These are phyloP conservation scores for Todus mexicanus DNA, from an alignment of 2,797 vertebrate species.

Conservation along the genomic window DNA sequence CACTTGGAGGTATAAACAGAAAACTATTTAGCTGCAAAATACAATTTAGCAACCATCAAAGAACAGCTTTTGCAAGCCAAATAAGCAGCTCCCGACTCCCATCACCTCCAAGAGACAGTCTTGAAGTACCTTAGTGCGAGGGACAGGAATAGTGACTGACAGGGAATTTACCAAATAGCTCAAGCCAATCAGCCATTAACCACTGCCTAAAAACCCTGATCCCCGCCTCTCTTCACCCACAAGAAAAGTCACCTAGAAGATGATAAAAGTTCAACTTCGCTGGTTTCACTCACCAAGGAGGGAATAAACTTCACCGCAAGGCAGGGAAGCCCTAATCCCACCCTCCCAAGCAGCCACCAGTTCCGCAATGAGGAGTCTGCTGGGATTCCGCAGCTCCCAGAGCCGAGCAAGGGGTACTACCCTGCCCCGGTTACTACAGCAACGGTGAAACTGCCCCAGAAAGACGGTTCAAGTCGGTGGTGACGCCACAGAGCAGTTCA, in stretches of 20 bases:
- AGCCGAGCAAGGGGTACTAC: no score
- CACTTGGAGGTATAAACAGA: background rate
- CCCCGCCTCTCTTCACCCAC: background rate
- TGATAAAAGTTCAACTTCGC: background rate
- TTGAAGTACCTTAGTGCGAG: background rate
- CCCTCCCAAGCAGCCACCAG: no score
- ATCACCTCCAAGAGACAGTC: background rate
- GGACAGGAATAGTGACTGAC: fast-evolving
- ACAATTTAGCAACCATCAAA: background rate
- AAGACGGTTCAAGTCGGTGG: background rate
- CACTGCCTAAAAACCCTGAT: background rate
- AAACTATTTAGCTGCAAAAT: background rate
- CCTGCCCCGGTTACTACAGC: background rate
- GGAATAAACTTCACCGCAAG: fast-evolving
- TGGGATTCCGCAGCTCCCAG: no score
- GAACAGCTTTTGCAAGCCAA: background rate
- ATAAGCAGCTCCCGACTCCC: background rate
- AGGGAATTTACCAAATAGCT: background rate
- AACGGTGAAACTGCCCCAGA: background rate
- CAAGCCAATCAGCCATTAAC: background rate
- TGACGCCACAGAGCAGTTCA: background rate
- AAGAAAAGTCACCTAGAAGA: background rate
- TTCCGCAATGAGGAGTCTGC: background rate
- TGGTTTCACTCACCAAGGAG: background rate
- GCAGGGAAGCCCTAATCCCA: background rate